Evolutionary conservation across 2,113 vertebrate genomes (phyloP).

Genomic region (Rhodinocichla rosea): DNA sequence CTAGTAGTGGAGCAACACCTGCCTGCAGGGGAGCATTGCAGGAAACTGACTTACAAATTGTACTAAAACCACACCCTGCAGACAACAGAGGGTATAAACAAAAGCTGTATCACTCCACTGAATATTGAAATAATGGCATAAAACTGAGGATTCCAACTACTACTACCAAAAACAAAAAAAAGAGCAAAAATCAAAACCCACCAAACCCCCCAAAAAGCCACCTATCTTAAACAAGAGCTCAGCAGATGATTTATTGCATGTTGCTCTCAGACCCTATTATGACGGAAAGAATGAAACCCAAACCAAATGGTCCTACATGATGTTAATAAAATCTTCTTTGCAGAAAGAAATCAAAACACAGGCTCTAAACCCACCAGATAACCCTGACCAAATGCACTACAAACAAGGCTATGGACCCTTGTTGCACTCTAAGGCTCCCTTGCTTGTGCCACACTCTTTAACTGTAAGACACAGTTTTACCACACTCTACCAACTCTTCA

Average conservation of each 20-base stretch:
- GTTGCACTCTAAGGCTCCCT: neutral
- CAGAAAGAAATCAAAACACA: neutral
- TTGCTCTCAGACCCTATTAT: neutral
- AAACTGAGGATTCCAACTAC: neutral
- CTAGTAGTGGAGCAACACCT: neutral
- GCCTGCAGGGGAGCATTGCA: neutral
- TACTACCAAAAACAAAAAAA: neutral
- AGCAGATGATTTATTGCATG: neutral
- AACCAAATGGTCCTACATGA: neutral
- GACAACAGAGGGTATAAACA: neutral
- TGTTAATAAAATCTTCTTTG: neutral
- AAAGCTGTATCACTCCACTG: neutral
- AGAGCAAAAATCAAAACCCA: neutral
- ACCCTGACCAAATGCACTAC: neutral
- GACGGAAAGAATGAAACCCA: neutral
- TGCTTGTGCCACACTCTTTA: neutral
- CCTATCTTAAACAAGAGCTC: neutral
- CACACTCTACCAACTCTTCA: neutral
- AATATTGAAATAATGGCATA: neutral
- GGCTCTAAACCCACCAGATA: neutral
- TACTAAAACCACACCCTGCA: neutral
- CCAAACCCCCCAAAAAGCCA: neutral
- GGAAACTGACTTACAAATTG: neutral
- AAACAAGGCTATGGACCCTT: neutral
- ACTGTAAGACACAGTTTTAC: neutral